Percentiles rank a stretch among this genome's conserved stretches.
Conservation (phyloP, 1,140 invertebrate genomes). For the Papilio polyxenes region DNA sequence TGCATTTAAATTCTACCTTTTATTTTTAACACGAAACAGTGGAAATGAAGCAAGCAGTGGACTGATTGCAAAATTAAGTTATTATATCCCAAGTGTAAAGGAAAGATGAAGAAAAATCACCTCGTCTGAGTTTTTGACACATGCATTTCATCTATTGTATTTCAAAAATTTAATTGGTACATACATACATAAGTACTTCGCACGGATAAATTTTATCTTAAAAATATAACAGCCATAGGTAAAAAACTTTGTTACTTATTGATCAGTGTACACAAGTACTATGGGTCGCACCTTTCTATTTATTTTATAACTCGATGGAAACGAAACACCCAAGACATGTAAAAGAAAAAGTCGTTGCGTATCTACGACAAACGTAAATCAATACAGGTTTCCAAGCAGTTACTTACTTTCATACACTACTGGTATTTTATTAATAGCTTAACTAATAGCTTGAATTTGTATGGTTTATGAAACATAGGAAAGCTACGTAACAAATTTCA, state of each 20-base stretch:
- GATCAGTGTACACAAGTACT: background rate
- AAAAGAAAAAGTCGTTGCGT: slow-evolving; percentile 1
- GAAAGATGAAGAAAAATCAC: no score
- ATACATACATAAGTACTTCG: no score
- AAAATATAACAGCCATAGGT: background rate
- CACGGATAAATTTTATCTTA: no score
- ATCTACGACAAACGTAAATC: slow-evolving; percentile 3
- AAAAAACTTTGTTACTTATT: background rate
- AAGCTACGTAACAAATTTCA: slow-evolving; percentile 19
- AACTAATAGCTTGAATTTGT: background rate
- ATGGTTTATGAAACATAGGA: slow-evolving; percentile 6
- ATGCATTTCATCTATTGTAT: no score
- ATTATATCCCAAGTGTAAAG: no score
- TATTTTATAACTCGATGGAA: background rate
- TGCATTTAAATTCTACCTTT: background rate
- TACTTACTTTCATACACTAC: slow-evolving; percentile 16
- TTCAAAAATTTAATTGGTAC: no score
- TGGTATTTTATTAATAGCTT: slow-evolving; percentile 24
- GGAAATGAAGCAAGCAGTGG: background rate
- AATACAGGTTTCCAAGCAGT: slow-evolving; percentile 2
- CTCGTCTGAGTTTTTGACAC: no score
- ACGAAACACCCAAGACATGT: background rate
- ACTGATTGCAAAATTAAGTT: no score
- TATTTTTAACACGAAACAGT: background rate
- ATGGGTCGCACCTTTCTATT: background rate